Evolutionary conservation across 1,140 invertebrate genomes (phyloP).

Genomic region (Zaprionus ornatus): DNA sequence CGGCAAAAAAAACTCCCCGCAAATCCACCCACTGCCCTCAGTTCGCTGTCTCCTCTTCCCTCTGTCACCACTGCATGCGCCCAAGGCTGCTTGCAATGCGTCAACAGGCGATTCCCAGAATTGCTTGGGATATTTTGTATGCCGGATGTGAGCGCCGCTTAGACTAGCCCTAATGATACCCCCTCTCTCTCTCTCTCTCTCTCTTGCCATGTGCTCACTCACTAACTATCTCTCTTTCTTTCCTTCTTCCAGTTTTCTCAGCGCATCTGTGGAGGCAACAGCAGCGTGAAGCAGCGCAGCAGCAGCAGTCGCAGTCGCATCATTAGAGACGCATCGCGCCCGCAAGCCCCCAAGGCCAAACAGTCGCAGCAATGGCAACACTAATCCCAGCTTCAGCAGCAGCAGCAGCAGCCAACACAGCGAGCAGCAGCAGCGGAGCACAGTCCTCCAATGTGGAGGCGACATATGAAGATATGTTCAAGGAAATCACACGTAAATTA

Average conservation of each 20-base stretch:
- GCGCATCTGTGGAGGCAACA: slow-evolving; percentile 61
- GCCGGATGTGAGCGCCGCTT: slow-evolving; percentile 63
- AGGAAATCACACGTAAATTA: slow-evolving; percentile 95
- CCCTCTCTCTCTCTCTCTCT: neutral
- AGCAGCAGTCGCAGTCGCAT: slow-evolving; percentile 59
- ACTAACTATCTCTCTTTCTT: neutral
- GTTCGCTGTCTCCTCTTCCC: neutral
- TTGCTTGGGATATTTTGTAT: slow-evolving; percentile 52
- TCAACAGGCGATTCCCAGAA: slow-evolving; percentile 69
- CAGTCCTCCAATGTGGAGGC: slow-evolving; percentile 84
- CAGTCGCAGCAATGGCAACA: slow-evolving; percentile 79
- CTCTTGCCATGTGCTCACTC: neutral
- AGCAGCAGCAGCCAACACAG: slow-evolving; percentile 51
- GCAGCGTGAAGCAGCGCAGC: slow-evolving; percentile 30
- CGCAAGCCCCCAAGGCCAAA: slow-evolving; percentile 66
- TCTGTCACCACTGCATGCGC: neutral
- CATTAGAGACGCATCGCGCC: slow-evolving; percentile 48
- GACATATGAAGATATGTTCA: slow-evolving; percentile 85
- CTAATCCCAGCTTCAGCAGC: slow-evolving; percentile 66
- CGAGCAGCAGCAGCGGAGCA: slow-evolving; percentile 75
- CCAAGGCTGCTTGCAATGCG: slow-evolving; percentile 47
- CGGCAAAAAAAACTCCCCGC: slow-evolving; percentile 4
- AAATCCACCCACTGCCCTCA: neutral
- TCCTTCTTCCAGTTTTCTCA: slow-evolving; percentile 55
- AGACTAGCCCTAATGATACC: slow-evolving; percentile 16